Base-by-base conservation (phyloP, 1,140 invertebrate species). In the Drosophila takahashii region DNA sequence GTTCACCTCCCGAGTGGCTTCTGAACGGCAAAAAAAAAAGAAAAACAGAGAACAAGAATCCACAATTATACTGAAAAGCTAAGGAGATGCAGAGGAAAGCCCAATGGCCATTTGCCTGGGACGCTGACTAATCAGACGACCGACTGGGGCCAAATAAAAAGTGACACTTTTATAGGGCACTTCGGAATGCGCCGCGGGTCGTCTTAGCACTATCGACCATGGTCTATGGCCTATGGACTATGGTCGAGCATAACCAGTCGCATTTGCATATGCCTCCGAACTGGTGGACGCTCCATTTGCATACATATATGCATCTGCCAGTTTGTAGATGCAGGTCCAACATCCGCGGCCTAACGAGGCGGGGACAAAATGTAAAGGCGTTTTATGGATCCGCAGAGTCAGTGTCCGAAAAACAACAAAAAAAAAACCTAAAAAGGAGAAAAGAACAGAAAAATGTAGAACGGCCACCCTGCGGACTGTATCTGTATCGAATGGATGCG, bases 81-180 rank as follows among this genome's bases (percentile, higher is more conserved):
- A 54, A 72, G 56, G 36, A 50, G 52, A 47, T 34, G 16, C 44
- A 36, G n/a, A 22, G 11, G 60, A 54, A 72, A 62, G 52, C 57
- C 62, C 60, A 81, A 65, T 71, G 61, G 3, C 51, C 44, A 45
- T 29, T 66, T 44, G 65, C 56, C 47, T 29, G 53, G 39, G 39
- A 39, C 41, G 53, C 48, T 45, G 60, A 72, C 81, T 85, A 81
- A 85, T 86, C 81, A 70, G 73, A 26, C 67, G 58, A 29, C 27
- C 48, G 39, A 41, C 73, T 69, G 56, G 61, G 69, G 41, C 51
- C 53, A 83, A 62, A 83, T 83, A 87, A 87, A 83, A 79, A 72
- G 84, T 79, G 83, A 87, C 84, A 89, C 83, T 87, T 89, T 87
- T 89, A 87, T 89, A 79, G 83, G 79, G 83, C 83, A 73, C 59